Evolutionary conservation across 2,888 invertebrate species (phyloP).

Genomic region (Maniola hyperantus): DNA sequence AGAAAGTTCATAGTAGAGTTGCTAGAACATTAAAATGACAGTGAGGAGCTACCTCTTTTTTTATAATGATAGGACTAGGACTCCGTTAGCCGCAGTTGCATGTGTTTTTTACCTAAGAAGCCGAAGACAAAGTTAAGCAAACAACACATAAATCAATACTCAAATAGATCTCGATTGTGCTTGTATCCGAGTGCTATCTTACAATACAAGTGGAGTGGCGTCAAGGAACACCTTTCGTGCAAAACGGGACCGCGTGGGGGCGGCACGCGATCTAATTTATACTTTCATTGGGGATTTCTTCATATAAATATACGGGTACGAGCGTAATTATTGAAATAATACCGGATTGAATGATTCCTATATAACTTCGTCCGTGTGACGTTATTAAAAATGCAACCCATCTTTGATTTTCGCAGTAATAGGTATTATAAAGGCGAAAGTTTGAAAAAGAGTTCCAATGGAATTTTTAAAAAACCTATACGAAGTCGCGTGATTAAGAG

Average conservation of each 20-base stretch:
- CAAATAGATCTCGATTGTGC: conserved; percentile 36
- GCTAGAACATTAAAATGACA: background rate
- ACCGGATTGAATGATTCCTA: background rate
- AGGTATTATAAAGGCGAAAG: too few species aligned
- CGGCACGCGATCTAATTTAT: conserved; percentile 64
- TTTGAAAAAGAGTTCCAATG: too few species aligned
- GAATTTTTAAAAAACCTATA: too few species aligned
- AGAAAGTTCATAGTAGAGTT: background rate
- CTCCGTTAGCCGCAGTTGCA: too few species aligned
- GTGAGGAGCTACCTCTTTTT: too few species aligned
- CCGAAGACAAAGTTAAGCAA: background rate
- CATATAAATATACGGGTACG: conserved; percentile 32
- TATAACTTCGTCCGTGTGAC: too few species aligned
- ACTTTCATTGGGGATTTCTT: conserved; percentile 44
- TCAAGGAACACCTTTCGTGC: conserved; percentile 61
- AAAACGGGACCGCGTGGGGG: conserved; percentile 61
- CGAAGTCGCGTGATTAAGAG: too few species aligned
- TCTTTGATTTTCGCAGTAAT: too few species aligned
- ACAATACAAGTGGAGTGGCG: conserved; percentile 52
- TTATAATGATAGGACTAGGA: too few species aligned
- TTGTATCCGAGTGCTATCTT: conserved; percentile 45
- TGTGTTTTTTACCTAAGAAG: too few species aligned
- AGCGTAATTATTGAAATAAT: conserved; percentile 30
- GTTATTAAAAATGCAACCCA: too few species aligned
- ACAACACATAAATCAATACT: conserved; percentile 31